Evolutionary conservation across 1,140 invertebrate species (phyloP).

Genomic region (Drosophila nikananu): DNA sequence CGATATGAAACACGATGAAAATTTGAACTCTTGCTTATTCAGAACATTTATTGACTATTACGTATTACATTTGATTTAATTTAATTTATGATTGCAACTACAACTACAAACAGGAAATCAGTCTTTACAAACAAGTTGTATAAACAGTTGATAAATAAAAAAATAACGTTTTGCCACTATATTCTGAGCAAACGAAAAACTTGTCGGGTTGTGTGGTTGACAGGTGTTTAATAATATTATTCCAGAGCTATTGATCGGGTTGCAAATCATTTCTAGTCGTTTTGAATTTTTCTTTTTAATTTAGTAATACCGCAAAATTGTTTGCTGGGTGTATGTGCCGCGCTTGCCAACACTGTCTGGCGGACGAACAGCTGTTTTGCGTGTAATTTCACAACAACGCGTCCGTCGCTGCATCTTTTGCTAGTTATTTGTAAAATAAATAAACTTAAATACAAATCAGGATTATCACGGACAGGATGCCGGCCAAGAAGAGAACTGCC

Average conservation of each 20-base stretch:
- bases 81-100: constrained; percentile 46
- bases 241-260: constrained; percentile 38
- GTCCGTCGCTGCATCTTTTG: constrained; percentile 35
- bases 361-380: constrained; percentile 59
- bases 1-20: neutral
- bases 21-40: constrained; percentile 44
- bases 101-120: constrained; percentile 73
- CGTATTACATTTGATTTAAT: constrained; percentile 64
- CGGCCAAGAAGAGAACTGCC: constrained; percentile 74
- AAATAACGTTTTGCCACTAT: constrained; percentile 52
- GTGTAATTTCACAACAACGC: constrained; percentile 73
- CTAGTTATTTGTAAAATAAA: neutral
- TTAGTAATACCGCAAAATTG: constrained; percentile 64
- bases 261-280: constrained; percentile 24
- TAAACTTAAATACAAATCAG: constrained; percentile 73
- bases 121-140: constrained; percentile 80
- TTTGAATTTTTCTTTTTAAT: constrained; percentile 19
- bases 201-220: constrained; percentile 16
- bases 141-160: constrained; percentile 64
- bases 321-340: constrained; percentile 12
- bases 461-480: constrained; percentile 79
- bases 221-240: constrained; percentile 37
- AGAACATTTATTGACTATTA: constrained; percentile 71
- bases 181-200: constrained; percentile 65
- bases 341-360: constrained; percentile 55